Conservation (phyloP, 2,888 invertebrate species). For the Colletes collaris region DNA sequence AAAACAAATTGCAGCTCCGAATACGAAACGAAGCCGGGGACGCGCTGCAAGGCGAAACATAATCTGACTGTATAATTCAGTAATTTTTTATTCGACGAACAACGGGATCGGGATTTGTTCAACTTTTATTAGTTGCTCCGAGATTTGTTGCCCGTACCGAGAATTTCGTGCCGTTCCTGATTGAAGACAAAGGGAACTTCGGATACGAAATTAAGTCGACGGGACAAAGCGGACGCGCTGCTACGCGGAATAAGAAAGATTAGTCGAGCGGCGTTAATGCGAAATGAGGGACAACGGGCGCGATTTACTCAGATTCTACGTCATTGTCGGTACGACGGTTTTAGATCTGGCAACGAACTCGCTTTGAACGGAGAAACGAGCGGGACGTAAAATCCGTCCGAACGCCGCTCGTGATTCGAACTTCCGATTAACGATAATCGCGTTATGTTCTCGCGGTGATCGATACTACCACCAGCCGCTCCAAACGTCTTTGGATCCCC, state of each 20-base stretch:
- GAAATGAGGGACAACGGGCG: slow-evolving; percentile 59
- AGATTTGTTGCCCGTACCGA: too few species aligned
- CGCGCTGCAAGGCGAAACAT: too few species aligned
- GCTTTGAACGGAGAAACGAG: slow-evolving; percentile 60
- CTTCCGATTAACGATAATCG: slow-evolving; percentile 56
- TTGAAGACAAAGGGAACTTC: slow-evolving; percentile 30
- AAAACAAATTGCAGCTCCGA: too few species aligned
- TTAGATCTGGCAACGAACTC: slow-evolving; percentile 79
- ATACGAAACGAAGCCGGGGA: too few species aligned
- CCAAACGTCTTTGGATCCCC: too few species aligned
- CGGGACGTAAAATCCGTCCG: slow-evolving; percentile 48
- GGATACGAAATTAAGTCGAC: slow-evolving; percentile 36
- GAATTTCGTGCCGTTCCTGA: too few species aligned
- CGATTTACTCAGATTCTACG: slow-evolving; percentile 78
- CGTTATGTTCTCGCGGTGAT: slow-evolving; percentile 9
- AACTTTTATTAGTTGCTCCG: too few species aligned
- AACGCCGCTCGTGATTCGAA: slow-evolving; percentile 42
- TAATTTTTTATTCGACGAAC: too few species aligned
- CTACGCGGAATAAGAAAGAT: slow-evolving; percentile 45
- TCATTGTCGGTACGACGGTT: slow-evolving; percentile 80
- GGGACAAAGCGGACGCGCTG: slow-evolving; percentile 42
- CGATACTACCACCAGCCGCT: neutral
- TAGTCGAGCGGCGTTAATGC: slow-evolving; percentile 49
- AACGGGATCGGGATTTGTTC: too few species aligned
- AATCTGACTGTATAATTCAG: too few species aligned